Evolutionary conservation across 2,113 vertebrate species (phyloP).

Genomic region (Mionectes macconnelli): DNA sequence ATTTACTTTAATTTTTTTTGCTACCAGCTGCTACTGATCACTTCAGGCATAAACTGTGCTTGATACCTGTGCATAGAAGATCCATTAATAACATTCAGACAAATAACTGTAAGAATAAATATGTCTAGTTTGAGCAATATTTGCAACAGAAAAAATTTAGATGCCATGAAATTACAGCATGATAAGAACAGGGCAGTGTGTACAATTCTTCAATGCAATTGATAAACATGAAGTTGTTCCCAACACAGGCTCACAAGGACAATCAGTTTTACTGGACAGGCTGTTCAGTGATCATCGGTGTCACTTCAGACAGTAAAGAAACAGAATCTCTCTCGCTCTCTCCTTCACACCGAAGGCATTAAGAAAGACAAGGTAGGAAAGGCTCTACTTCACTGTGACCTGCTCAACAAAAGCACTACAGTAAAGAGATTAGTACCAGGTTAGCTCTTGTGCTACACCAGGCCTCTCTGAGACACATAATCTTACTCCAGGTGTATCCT

Average conservation of each 20-base stretch:
- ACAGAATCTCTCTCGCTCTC: not conserved
- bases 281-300: not conserved
- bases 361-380: not conserved
- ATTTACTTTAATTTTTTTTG: not conserved
- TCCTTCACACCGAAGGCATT: not conserved
- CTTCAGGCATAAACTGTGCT: not conserved
- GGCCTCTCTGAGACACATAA: not conserved
- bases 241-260: not conserved
- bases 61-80: not conserved
- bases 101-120: not conserved
- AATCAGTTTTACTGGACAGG: not conserved
- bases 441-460: not conserved
- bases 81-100: not conserved
- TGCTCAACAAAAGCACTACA: not conserved
- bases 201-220: not conserved
- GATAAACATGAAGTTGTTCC: constrained; percentile 19
- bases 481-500: not conserved
- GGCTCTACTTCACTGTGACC: not conserved
- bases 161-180: not conserved
- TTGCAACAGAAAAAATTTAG: not conserved
- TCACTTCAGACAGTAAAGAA: constrained; percentile 8
- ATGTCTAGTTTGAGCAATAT: not conserved
- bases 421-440: not conserved
- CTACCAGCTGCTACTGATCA: not conserved
- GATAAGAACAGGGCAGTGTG: not conserved